Evolutionary conservation across 2,113 vertebrate species (phyloP).

Genomic region (Pelecanus crispus): DNA sequence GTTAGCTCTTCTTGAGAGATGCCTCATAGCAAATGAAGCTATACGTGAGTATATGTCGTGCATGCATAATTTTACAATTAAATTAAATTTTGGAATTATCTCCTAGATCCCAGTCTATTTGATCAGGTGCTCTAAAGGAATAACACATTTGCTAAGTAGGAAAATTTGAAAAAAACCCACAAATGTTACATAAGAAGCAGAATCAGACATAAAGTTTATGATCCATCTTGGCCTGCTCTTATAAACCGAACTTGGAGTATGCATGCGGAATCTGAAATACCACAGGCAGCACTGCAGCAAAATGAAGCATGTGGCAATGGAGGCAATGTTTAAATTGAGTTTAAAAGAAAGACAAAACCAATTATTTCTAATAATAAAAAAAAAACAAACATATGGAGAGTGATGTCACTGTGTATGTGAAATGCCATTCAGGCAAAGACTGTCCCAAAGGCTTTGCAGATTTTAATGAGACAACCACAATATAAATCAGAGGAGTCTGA

Average conservation of each 20-base stretch:
- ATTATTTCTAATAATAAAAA: background rate
- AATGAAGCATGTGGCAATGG: background rate
- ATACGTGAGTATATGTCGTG: accelerated
- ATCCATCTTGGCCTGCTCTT: background rate
- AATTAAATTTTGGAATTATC: background rate
- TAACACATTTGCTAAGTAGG: background rate
- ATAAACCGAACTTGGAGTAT: background rate
- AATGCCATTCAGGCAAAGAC: background rate
- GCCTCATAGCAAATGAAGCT: background rate
- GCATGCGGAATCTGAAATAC: background rate
- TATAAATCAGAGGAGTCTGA: background rate
- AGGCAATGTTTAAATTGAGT: background rate
- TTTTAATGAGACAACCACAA: background rate
- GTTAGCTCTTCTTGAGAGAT: background rate
- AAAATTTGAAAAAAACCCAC: background rate
- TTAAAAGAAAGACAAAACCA: background rate
- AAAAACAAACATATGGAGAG: background rate
- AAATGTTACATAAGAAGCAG: background rate
- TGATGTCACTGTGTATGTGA: background rate
- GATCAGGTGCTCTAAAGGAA: background rate
- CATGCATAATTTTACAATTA: background rate
- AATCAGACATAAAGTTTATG: background rate
- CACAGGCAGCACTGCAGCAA: background rate
- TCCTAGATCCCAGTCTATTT: background rate
- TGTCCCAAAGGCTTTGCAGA: background rate